Evolutionary conservation across 2,888 invertebrate genomes (phyloP).

Genomic region (Thumatha senex): DNA sequence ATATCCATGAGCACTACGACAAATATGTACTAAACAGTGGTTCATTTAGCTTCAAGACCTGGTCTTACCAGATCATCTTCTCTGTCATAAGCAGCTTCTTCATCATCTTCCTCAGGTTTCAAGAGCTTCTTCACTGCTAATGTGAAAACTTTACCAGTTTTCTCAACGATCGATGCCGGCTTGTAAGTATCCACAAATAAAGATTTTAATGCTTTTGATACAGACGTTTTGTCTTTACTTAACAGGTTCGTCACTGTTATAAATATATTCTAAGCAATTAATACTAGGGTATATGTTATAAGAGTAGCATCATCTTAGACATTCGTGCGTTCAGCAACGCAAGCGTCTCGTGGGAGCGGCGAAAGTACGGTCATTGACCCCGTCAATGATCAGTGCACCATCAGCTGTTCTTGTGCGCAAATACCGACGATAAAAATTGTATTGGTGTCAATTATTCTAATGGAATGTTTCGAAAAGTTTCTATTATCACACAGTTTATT

Average conservation of each 20-base stretch:
- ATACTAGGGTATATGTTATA: constrained; percentile 23
- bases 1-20: neutral
- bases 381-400: constrained; percentile 62
- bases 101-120: constrained; percentile 73
- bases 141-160: constrained; percentile 77
- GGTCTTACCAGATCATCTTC: constrained; percentile 88
- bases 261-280: constrained; percentile 23
- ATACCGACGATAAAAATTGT: constrained; percentile 48
- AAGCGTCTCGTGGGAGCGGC: constrained; percentile 74
- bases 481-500: constrained; percentile 9
- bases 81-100: constrained; percentile 86
- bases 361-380: constrained; percentile 79
- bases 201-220: no score
- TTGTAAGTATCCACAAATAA: constrained; percentile 45
- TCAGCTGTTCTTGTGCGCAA: constrained; percentile 76
- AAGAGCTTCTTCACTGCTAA: constrained; percentile 81
- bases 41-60: constrained; percentile 4
- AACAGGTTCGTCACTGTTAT: no score
- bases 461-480: constrained; percentile 21
- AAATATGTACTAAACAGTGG: neutral
- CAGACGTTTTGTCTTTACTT: no score
- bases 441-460: constrained; percentile 40
- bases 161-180: constrained; percentile 86
- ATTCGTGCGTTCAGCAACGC: constrained; percentile 63
- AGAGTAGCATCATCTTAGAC: constrained; percentile 54